Evolutionary conservation across 2,797 vertebrate genomes (phyloP).

Genomic region (Acomys russatus): DNA sequence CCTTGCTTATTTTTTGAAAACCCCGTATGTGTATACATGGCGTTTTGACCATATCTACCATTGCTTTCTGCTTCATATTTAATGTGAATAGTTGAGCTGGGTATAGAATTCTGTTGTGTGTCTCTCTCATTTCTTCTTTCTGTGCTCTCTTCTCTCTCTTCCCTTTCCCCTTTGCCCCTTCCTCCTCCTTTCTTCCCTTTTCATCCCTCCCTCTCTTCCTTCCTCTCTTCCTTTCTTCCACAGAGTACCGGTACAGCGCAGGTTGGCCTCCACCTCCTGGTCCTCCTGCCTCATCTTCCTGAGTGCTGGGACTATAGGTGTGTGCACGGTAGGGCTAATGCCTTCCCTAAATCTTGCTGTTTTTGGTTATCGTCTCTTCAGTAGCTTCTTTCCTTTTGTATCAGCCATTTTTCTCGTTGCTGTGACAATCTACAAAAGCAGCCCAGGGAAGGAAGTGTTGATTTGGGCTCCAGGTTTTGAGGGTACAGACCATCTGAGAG

Average conservation of each 20-base stretch:
- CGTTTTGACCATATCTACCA: background rate
- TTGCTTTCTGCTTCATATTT: background rate
- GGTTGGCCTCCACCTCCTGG: background rate
- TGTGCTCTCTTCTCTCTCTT: background rate
- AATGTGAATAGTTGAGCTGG: background rate
- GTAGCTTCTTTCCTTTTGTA: background rate
- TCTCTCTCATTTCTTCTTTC: background rate
- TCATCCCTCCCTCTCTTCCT: background rate
- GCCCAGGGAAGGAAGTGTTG: background rate
- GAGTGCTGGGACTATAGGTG: background rate
- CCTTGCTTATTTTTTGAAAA: background rate
- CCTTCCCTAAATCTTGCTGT: slow-evolving; percentile 30
- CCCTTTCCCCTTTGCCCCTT: background rate
- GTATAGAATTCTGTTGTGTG: slow-evolving; percentile 19
- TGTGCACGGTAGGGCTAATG: background rate
- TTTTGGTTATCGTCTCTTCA: slow-evolving; percentile 24
- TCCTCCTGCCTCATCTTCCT: background rate
- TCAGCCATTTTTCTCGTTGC: background rate
- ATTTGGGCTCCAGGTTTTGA: background rate
- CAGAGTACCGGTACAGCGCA: background rate
- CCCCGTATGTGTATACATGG: background rate
- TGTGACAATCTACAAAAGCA: background rate
- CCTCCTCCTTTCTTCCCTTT: too few species aligned
- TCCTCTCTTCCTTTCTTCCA: background rate
- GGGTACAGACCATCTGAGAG: background rate